These are phyloP conservation scores for Aphodius sticticus DNA, from an alignment of 2,888 invertebrate genomes.

Conservation along the genomic window DNA sequence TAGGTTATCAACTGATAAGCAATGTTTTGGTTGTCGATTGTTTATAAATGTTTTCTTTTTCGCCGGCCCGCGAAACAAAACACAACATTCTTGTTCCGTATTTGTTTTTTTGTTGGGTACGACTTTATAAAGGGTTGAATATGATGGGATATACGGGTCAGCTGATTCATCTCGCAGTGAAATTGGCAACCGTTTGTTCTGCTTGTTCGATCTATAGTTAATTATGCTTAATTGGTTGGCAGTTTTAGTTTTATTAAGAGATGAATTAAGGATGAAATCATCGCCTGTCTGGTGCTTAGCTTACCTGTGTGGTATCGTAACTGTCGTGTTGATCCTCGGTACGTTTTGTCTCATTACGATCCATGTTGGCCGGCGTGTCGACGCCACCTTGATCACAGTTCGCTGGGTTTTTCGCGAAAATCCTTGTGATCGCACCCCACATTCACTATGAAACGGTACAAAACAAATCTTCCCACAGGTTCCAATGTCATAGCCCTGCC, in stretches of 20 bases:
- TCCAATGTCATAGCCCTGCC: constrained; percentile 61
- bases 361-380: constrained; percentile 50
- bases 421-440: constrained; percentile 60
- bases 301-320: constrained; percentile 73
- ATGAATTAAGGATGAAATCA: neutral
- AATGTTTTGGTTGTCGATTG: neutral
- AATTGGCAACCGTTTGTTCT: constrained; percentile 25
- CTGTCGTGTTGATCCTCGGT: constrained; percentile 70
- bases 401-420: constrained; percentile 56
- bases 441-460: constrained; percentile 37
- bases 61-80: neutral
- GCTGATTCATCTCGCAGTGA: constrained; percentile 35
- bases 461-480: constrained; percentile 44
- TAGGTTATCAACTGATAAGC: neutral
- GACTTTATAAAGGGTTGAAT: neutral
- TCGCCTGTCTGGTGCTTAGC: constrained; percentile 27
- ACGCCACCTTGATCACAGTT: constrained; percentile 50
- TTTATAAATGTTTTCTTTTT: neutral
- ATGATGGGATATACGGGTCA: constrained; percentile 28
- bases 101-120: neutral
- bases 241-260: neutral
- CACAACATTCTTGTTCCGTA: neutral
- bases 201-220: neutral
- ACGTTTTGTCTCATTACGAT: constrained; percentile 60
- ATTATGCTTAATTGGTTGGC: neutral